Conservation (phyloP, 1,140 invertebrate species). For the Lineus longissimus region DNA sequence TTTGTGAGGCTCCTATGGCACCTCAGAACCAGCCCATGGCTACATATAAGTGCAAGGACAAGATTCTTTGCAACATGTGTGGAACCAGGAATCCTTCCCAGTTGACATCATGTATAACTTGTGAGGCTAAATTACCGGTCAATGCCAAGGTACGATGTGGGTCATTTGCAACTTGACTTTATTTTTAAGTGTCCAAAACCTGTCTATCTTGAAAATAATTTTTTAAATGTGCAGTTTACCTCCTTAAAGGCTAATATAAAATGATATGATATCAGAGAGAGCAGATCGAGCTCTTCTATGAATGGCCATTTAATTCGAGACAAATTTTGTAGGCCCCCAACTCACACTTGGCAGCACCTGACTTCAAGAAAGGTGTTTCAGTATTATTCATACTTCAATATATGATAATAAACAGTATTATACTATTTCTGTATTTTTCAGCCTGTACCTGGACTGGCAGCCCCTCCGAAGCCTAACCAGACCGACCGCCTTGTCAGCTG, state of each 20-base stretch:
- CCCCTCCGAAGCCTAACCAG: constrained; percentile 24
- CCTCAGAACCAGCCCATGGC: constrained; percentile 40
- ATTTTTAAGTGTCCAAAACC: no score
- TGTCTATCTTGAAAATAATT: no score
- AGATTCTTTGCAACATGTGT: constrained; percentile 34
- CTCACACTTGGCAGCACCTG: no score
- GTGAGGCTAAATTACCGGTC: constrained; percentile 32
- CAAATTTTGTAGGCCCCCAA: no score
- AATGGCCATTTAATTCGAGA: no score
- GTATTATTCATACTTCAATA: neutral
- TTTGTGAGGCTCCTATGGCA: constrained; percentile 51
- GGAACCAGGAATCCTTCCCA: constrained; percentile 43
- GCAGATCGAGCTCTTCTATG: no score
- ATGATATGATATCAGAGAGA: no score
- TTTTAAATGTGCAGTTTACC: no score
- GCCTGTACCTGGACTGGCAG: constrained; percentile 19
- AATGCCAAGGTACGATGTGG: neutral
- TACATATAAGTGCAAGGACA: constrained; percentile 26
- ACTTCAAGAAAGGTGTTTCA: neutral
- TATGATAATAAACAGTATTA: neutral
- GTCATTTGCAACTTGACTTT: no score
- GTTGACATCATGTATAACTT: constrained; percentile 34
- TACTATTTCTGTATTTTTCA: constrained; percentile 8
- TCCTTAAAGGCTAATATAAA: no score
- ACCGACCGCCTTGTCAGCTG: constrained; percentile 31